phyloP scores from a whole-genome alignment of 2,888 invertebrate genomes.

The Cyclophora albipunctata region DNA sequence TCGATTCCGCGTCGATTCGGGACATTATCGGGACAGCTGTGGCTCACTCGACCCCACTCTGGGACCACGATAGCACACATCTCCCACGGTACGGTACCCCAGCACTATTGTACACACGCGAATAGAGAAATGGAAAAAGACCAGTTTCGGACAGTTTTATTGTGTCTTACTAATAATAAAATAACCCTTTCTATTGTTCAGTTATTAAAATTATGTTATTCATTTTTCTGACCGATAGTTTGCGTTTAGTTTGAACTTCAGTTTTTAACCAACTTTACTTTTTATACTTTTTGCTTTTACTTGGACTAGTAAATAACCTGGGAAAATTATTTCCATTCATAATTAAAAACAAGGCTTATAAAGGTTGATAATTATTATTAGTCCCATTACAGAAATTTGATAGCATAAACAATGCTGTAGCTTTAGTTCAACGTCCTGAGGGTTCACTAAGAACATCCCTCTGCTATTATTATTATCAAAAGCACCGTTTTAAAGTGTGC shows the following conservation, averaged over 20 bases:
- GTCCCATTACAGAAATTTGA: constrained; percentile 1
- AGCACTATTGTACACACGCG: constrained; percentile 24
- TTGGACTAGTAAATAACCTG: too few species aligned
- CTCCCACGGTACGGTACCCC: constrained; percentile 53
- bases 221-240: neutral
- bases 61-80: constrained; percentile 46
- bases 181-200: neutral
- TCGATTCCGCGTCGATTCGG: constrained; percentile 53
- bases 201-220: neutral
- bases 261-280: too few species aligned
- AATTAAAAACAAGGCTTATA: too few species aligned
- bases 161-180: neutral
- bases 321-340: too few species aligned
- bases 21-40: constrained; percentile 62
- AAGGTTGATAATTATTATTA: too few species aligned
- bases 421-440: constrained; percentile 51
- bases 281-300: too few species aligned
- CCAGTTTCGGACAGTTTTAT: constrained; percentile 27
- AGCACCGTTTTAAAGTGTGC: constrained; percentile 46
- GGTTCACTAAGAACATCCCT: constrained; percentile 57
- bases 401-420: constrained; percentile 5
- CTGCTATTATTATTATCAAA: constrained; percentile 39
- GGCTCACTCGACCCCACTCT: constrained; percentile 19
- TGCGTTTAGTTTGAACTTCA: neutral
- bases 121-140: constrained; percentile 18